Conservation (phyloP, 2,797 vertebrate species). For the Myotis vivesi region DNA sequence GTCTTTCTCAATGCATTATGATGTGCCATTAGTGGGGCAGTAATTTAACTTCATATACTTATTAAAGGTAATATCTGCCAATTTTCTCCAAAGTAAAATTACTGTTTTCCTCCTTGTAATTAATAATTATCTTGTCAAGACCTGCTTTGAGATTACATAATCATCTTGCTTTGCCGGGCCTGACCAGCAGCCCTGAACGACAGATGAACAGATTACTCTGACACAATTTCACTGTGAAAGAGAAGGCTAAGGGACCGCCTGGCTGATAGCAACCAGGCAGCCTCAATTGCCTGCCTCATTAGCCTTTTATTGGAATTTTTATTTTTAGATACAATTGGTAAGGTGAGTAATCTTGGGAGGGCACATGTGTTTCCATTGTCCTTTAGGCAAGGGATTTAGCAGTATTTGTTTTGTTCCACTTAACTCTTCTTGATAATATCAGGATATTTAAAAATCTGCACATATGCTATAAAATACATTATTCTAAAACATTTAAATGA, state of each 20-base stretch:
- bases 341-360: too few relatives aligned
- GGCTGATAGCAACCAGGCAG: too few relatives aligned
- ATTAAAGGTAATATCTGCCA: not conserved
- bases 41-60: not conserved
- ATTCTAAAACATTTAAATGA: conserved; percentile 81
- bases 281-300: too few relatives aligned
- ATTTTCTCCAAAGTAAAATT: not conserved
- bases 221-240: too few relatives aligned
- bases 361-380: too few relatives aligned
- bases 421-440: not conserved
- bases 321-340: too few relatives aligned
- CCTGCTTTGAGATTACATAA: not conserved
- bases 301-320: too few relatives aligned
- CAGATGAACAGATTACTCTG: too few relatives aligned
- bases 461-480: conserved; percentile 76
- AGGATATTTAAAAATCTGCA: not conserved
- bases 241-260: too few relatives aligned
- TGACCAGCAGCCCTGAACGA: too few relatives aligned
- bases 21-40: not conserved
- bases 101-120: not conserved
- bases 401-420: not conserved
- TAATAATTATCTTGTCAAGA: not conserved
- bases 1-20: not conserved
- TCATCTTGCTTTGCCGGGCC: not conserved
- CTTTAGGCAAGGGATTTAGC: not conserved